Evolutionary conservation across 2,888 invertebrate species (phyloP), one percentile per base, ranked within the genome.

Genomic region (Spisula solida): DNA sequence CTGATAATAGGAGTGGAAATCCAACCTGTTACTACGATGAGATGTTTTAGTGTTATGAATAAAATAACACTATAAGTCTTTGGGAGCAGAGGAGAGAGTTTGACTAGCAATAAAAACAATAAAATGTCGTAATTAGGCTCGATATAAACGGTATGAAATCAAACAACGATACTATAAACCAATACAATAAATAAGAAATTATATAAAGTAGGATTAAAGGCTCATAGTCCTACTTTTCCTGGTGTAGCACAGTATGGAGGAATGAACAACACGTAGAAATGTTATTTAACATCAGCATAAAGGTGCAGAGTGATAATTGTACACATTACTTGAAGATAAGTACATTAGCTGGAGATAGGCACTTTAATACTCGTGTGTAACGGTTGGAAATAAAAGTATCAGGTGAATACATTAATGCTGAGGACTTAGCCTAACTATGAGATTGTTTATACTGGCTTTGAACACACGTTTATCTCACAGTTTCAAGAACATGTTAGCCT

Each of bases 51-150:
- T 14, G 41, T 48, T 47, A 80, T n/a, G 48, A 51, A 80, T 48
- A 14, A 80, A 20, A 55, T 56, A 55, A 79, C 56, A 55, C 29
- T 79, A 79, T 78, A 51, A 75, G 75, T 79, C 79, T 29, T 55
- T 85, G 51, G n/a, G 29, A 56, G 79, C 79, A 20, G n/a, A 8
- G 51, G 10, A 75, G 29, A 29, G 10, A 70, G 41, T 48, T 48
- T 83, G 75, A 83, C 75, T 75, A 47, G 70, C 51, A 56, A 82
- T 66, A 81, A 47, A 60, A 56, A n/a, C 34, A 60, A 82, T 82
- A 82, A 82, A 82, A 60, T n/a, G 5, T 25, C 14, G 12, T 34
- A 10, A 41, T 31, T 14, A 66, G 31, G n/a, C 47, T 34, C 34
- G 47, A 80, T 25, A 80, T 8, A 48, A 80, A 80, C 25, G n/a